Conservation (phyloP, 2,797 vertebrate genomes). For the Melanotaenia trifasciata region DNA sequence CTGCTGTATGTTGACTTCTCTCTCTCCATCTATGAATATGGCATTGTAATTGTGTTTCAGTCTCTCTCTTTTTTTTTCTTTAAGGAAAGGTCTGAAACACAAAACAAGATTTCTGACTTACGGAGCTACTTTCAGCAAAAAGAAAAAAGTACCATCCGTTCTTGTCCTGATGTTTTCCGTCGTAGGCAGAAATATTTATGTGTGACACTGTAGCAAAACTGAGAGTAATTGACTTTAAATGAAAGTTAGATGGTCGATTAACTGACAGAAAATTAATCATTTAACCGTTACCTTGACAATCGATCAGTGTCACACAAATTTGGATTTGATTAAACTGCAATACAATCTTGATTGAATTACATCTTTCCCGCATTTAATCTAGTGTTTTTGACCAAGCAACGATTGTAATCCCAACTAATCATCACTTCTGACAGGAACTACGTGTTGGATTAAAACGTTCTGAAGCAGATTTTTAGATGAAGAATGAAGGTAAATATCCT, state of each 20-base stretch:
- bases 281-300: not conserved
- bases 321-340: not conserved
- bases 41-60: not conserved
- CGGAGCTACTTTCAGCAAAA: too few species aligned
- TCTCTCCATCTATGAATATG: not conserved
- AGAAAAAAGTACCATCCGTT: not conserved
- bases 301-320: not conserved
- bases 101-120: too few species aligned
- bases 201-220: not conserved
- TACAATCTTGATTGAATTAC: not conserved
- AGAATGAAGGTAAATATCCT: not conserved
- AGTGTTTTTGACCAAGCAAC: not conserved
- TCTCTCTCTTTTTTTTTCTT: too few species aligned
- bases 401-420: not conserved
- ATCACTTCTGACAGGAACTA: not conserved
- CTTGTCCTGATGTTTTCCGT: not conserved
- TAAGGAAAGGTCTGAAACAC: too few species aligned
- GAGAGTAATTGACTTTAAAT: not conserved
- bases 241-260: not conserved
- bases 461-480: not conserved
- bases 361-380: not conserved
- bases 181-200: not conserved
- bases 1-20: not conserved
- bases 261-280: not conserved
- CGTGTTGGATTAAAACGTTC: not conserved